These are phyloP conservation scores for Leuciscus waleckii DNA, from an alignment of 2,797 vertebrate genomes.

Conservation along the genomic window DNA sequence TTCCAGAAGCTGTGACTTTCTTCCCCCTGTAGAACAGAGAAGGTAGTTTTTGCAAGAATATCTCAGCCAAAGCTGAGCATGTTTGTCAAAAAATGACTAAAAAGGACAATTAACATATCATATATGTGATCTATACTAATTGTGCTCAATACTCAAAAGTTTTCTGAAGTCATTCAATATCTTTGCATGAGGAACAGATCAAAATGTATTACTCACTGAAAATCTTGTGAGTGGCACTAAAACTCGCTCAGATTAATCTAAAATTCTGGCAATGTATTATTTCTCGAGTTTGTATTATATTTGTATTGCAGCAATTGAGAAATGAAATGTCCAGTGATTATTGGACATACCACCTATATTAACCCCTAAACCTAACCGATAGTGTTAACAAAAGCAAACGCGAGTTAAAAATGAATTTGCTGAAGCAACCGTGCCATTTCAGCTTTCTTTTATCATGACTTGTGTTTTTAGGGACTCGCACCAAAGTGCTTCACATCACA, in stretches of 20 bases:
- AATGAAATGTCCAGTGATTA: not conserved
- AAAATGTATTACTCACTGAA: not conserved
- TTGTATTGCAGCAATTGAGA: not conserved
- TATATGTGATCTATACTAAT: not conserved
- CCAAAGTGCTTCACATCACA: too few species aligned
- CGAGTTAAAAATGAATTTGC: not conserved
- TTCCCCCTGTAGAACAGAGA: not conserved
- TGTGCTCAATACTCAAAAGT: not conserved
- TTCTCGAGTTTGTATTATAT: not conserved
- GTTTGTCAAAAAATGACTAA: not conserved
- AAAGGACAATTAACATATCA: not conserved
- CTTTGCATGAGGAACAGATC: not conserved
- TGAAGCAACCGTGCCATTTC: not conserved
- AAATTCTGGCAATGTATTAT: not conserved
- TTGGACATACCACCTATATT: not conserved
- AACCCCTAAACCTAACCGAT: not conserved
- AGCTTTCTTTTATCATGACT: too few species aligned
- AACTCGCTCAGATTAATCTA: not conserved
- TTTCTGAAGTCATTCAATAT: not conserved
- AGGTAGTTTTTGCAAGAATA: too few species aligned
- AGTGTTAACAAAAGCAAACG: not conserved
- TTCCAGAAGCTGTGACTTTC: not conserved
- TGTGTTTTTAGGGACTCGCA: too few species aligned
- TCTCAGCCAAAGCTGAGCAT: not conserved
- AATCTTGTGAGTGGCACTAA: not conserved